phyloP scores from a whole-genome alignment of 2,888 invertebrate genomes.

The Drosophila helvetica region DNA sequence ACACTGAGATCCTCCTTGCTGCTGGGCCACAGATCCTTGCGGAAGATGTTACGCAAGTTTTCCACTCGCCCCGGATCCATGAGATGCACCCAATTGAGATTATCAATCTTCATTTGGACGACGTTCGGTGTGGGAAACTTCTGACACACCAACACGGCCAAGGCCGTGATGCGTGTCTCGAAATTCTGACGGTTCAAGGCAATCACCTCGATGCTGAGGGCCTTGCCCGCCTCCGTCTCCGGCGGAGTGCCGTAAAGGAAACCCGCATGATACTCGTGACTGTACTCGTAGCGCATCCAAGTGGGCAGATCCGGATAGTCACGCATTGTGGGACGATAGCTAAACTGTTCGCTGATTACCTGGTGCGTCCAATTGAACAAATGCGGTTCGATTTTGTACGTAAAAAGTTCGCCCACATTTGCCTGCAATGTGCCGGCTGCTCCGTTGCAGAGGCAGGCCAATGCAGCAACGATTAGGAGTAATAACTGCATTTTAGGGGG shows the following conservation, averaged over 20 bases:
- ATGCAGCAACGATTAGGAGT: conserved; percentile 31
- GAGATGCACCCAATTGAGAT: conserved; percentile 94
- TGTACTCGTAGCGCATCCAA: conserved; percentile 94
- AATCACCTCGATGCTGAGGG: conserved; percentile 88
- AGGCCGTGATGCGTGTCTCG: conserved; percentile 88
- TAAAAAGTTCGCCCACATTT: conserved; percentile 89
- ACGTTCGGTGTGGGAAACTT: conserved; percentile 90
- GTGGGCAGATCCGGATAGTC: conserved; percentile 93
- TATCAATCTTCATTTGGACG: conserved; percentile 94
- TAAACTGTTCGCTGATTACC: conserved; percentile 82
- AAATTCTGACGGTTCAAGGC: conserved; percentile 91
- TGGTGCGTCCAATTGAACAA: conserved; percentile 91
- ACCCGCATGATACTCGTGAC: conserved; percentile 90
- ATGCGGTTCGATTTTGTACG: conserved; percentile 90
- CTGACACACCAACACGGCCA: conserved; percentile 87
- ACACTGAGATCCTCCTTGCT: conserved; percentile 90
- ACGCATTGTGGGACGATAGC: conserved; percentile 89
- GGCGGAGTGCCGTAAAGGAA: conserved; percentile 94
- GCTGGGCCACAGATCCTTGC: conserved; percentile 90
- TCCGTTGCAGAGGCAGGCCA: conserved; percentile 11
- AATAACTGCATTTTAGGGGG: conserved; percentile 48
- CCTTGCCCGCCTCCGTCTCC: conserved; percentile 85
- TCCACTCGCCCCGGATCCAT: conserved; percentile 90
- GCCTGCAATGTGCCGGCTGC: conserved; percentile 64
- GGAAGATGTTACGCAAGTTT: conserved; percentile 90